Evolutionary conservation across 2,888 invertebrate species (phyloP).

Genomic region (Drosophila hamatofila): DNA sequence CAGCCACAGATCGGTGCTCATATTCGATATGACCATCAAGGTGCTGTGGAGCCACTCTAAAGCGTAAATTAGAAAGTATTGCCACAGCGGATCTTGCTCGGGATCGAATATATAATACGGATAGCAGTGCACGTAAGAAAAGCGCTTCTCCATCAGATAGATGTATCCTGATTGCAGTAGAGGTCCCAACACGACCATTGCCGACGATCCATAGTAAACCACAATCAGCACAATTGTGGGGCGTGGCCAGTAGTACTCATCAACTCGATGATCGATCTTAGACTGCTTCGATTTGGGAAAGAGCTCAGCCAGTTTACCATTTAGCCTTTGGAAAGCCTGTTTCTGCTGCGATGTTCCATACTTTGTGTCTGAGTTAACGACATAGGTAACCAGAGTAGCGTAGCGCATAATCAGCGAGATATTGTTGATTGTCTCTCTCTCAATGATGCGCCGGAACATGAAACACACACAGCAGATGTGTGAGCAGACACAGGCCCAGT

Average conservation of each 20-base stretch:
- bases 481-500: constrained; percentile 28
- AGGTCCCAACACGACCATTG: constrained; percentile 39
- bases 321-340: constrained; percentile 18
- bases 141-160: constrained; percentile 1
- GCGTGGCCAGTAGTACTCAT: constrained; percentile 52
- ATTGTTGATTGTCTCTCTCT: constrained; percentile 26
- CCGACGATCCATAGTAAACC: constrained; percentile 33
- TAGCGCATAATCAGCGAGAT: constrained; percentile 35
- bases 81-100: constrained; percentile 36
- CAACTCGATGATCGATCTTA: constrained; percentile 38
- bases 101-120: constrained; percentile 41
- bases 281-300: constrained; percentile 36
- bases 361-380: constrained; percentile 55
- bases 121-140: constrained; percentile 49
- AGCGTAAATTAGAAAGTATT: constrained; percentile 41
- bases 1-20: constrained; percentile 65
- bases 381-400: constrained; percentile 33
- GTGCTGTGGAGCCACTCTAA: constrained; percentile 56
- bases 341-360: constrained; percentile 44
- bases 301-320: constrained; percentile 32
- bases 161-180: constrained; percentile 30
- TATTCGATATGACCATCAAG: constrained; percentile 45
- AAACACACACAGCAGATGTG: constrained; percentile 29
- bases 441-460: constrained; percentile 37
- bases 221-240: constrained; percentile 13